Base-by-base conservation (phyloP, 2,113 vertebrate genomes). In the Thamnophis sirtalis region DNA sequence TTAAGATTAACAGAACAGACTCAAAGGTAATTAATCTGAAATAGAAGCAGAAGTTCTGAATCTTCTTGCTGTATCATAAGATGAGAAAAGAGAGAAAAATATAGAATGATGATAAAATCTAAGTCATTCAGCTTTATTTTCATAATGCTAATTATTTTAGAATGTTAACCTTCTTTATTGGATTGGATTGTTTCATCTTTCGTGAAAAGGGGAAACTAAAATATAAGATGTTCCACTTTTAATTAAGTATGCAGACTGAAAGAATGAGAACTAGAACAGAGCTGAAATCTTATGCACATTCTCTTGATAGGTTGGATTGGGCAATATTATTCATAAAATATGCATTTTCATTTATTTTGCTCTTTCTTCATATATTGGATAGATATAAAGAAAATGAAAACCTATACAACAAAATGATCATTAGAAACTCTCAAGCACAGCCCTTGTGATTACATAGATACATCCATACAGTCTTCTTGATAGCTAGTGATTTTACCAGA, bases 101-200 rank as follows among this genome's bases (percentile, higher is more conserved):
- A 22, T 22, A 56, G 3, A 43, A 88, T 17, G 5, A 73, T 38
- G 63, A 73, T 73, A 73, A n/a, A n/a, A 15, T 54, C 28, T 9
- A 28, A 33, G 48, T 24, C 17, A 24, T 22, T 22, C 17, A 58
- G 54, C 19, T 33, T 88, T 26, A 28, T 88, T 49, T 38, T 88
- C n/a, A 43, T 43, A 88, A 56, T 24, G 11, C 38, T 88, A 88
- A 50, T 68, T 89, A 49, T 15, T 54, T 54, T 48, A 28, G 24
- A 48, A 17, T 33, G 89, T n/a, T 58, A n/a, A 93, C 91, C 95
- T 96, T 96, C 96, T 96, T 95, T 95, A 95, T 80, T 93, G 68
- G 33, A 73, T 33, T 73, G 68, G 11, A 48, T 60, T 86, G 43
- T 9, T 15, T 26, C 19, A 51, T n/a, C 4, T 49, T 68, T 73